Conservation (phyloP, 2,113 vertebrate species). For the Ageneiosus marmoratus region DNA sequence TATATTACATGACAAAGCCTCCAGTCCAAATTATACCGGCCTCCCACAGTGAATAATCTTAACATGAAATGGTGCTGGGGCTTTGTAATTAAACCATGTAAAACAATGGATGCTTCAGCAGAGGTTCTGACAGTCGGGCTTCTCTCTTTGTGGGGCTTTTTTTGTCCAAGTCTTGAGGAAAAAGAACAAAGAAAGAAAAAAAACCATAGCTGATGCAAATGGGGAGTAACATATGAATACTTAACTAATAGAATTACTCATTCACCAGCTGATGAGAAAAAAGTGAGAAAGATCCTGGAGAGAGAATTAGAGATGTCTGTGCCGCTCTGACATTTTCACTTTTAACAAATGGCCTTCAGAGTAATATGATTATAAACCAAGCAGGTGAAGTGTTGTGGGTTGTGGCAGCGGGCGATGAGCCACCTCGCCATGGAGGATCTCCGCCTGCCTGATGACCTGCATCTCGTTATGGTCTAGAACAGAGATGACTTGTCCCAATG, state of each 20-base stretch:
- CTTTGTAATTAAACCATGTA: slow-evolving; percentile 79
- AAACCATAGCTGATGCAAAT: slow-evolving; percentile 70
- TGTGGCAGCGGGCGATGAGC: slow-evolving; percentile 38
- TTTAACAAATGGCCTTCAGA: slow-evolving; percentile 61
- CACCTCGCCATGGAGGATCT: neutral
- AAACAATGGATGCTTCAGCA: slow-evolving; percentile 61
- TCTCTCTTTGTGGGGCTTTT: slow-evolving; percentile 51
- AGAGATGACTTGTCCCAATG: slow-evolving; percentile 10
- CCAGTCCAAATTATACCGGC: slow-evolving; percentile 78
- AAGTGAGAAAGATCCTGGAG: slow-evolving; percentile 63
- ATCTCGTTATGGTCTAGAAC: slow-evolving; percentile 28
- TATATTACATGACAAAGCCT: slow-evolving; percentile 80
- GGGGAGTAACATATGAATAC: slow-evolving; percentile 78
- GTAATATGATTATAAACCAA: slow-evolving; percentile 60
- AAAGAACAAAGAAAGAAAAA: slow-evolving; percentile 42
- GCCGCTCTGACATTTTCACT: slow-evolving; percentile 62
- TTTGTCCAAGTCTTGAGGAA: slow-evolving; percentile 47
- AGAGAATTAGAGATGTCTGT: slow-evolving; percentile 68
- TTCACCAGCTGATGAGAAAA: slow-evolving; percentile 65
- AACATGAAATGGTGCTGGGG: slow-evolving; percentile 75
- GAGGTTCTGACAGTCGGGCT: slow-evolving; percentile 49
- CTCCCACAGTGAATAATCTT: slow-evolving; percentile 81
- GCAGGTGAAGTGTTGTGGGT: slow-evolving; percentile 52
- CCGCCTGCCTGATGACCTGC: neutral
- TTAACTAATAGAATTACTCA: slow-evolving; percentile 80